phyloP scores from a whole-genome alignment of 2,888 invertebrate species.

The Ornithoptera alexandrae region DNA sequence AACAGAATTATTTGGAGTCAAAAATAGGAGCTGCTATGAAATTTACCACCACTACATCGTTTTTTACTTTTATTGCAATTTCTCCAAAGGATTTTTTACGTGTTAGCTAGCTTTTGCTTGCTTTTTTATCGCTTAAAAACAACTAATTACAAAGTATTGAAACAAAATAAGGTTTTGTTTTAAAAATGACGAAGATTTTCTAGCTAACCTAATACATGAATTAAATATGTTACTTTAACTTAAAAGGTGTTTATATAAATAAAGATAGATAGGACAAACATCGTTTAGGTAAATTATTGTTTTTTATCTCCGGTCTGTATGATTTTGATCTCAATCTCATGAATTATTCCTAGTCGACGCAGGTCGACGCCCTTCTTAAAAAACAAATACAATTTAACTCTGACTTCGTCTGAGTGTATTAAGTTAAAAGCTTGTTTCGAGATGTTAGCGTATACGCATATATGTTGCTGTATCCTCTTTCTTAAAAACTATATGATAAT shows the following conservation, averaged over 20 bases:
- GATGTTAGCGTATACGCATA: constrained; percentile 4
- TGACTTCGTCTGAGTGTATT: constrained; percentile 15
- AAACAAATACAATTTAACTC: constrained; percentile 19
- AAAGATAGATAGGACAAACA: neutral
- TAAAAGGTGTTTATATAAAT: neutral
- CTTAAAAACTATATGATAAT: constrained; percentile 13
- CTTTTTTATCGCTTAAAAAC: too few species aligned
- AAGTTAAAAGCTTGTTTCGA: constrained; percentile 16
- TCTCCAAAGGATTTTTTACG: too few species aligned
- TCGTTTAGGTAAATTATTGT: neutral
- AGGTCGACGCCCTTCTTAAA: constrained; percentile 8
- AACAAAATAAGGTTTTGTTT: too few species aligned
- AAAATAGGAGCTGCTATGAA: too few species aligned
- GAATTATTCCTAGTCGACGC: constrained; percentile 13
- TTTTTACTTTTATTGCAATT: too few species aligned
- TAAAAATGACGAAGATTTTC: too few species aligned
- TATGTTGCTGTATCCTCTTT: neutral
- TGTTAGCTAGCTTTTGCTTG: too few species aligned
- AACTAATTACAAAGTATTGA: too few species aligned
- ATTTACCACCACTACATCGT: too few species aligned
- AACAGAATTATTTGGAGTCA: too few species aligned
- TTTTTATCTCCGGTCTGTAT: neutral
- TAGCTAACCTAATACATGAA: too few species aligned
- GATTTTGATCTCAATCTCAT: constrained; percentile 14
- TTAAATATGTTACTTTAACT: neutral